Conservation (phyloP, 35 echinoderm and acorn worm species). For the Ophiothrix spiculata region DNA sequence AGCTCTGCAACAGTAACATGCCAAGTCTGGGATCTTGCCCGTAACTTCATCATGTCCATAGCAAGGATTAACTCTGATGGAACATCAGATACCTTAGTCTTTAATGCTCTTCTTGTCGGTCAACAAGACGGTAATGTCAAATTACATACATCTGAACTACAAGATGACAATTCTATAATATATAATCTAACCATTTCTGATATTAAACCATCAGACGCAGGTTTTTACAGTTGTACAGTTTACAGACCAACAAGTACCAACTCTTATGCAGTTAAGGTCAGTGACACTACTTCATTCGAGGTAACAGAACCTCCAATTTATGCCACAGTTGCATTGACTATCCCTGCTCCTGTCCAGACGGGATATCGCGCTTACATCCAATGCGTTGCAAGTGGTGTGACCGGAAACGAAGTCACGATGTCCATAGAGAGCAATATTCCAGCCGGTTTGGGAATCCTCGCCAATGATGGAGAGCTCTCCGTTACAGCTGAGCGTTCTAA, state of each 20-base stretch:
- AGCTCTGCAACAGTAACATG: background rate
- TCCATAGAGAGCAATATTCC: background rate
- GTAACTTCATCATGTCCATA: background rate
- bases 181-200: background rate
- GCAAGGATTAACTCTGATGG: background rate
- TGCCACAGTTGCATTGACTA: background rate
- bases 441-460: background rate
- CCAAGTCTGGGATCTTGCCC: background rate
- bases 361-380: background rate
- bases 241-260: background rate
- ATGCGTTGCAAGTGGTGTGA: background rate
- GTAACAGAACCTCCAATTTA: background rate
- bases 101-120: background rate
- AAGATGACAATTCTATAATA: background rate
- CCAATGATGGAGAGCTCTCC: background rate
- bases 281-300: background rate
- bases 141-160: background rate
- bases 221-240: background rate
- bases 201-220: background rate
- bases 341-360: background rate
- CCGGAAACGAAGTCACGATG: background rate
- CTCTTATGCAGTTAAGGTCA: background rate
- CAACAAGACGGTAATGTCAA: background rate
- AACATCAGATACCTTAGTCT: background rate
- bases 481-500: background rate